These are phyloP conservation scores for Adelognathus sp. DNA, from an alignment of 2,888 invertebrate genomes.

Conservation along the genomic window DNA sequence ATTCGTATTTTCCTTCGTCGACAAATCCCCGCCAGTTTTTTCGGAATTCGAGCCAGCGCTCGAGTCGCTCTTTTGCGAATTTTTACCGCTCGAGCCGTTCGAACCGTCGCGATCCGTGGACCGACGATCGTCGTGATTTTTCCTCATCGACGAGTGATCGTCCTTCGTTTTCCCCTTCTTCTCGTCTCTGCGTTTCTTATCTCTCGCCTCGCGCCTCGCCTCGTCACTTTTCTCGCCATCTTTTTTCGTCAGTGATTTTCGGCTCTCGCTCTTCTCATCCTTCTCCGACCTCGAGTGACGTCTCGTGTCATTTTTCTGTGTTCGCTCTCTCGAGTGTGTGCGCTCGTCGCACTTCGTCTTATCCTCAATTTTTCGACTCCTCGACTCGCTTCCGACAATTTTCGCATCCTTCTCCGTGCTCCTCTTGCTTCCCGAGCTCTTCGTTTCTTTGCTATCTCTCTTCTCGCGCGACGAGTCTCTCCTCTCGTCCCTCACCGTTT, in stretches of 20 bases:
- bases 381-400: constrained; percentile 61
- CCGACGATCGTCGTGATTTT: constrained; percentile 85
- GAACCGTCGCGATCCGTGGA: constrained; percentile 92
- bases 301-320: constrained; percentile 71
- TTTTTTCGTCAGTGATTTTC: constrained; percentile 39
- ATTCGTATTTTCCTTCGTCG: constrained; percentile 82
- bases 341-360: constrained; percentile 57
- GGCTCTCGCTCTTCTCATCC: constrained; percentile 61
- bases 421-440: constrained; percentile 70
- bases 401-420: constrained; percentile 51
- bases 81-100: constrained; percentile 84
- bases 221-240: constrained; percentile 62
- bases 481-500: constrained; percentile 68
- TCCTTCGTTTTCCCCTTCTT: constrained; percentile 83
- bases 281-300: constrained; percentile 80
- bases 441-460: constrained; percentile 71
- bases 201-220: constrained; percentile 70
- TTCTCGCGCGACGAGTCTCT: constrained; percentile 73
- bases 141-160: constrained; percentile 88
- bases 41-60: constrained; percentile 81
- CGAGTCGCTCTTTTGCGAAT: constrained; percentile 80
- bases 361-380: too few relatives aligned
- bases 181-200: constrained; percentile 76
- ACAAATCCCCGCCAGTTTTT: constrained; percentile 77
- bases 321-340: constrained; percentile 69